These are phyloP conservation scores for Sebastes goodei DNA, from an alignment of 2,797 vertebrate species.

Conservation along the genomic window DNA sequence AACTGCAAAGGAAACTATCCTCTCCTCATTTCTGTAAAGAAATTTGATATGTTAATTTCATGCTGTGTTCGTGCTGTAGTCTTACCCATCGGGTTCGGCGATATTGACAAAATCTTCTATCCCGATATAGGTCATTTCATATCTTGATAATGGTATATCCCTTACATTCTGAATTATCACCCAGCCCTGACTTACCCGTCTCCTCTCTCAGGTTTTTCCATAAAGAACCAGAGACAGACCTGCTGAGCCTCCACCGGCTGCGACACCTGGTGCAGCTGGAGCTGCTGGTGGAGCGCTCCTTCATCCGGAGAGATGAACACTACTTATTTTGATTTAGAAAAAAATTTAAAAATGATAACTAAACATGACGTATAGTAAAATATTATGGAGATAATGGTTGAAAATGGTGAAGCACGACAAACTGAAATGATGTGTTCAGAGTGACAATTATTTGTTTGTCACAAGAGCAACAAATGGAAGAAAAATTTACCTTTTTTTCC, in stretches of 20 bases:
- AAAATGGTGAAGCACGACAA: neutral
- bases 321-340: neutral
- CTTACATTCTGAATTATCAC: no score
- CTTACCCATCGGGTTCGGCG: no score
- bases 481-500: neutral
- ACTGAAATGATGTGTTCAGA: neutral
- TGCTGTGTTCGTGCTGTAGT: no score
- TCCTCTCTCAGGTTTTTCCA: slow-evolving; percentile 60
- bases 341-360: neutral
- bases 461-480: neutral
- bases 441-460: neutral
- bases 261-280: slow-evolving; percentile 67
- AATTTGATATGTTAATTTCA: no score
- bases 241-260: slow-evolving; percentile 71
- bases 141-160: no score
- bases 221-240: slow-evolving; percentile 69
- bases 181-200: no score
- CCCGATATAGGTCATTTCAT: no score
- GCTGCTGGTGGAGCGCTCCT: slow-evolving; percentile 71
- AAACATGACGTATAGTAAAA: slow-evolving; percentile 3
- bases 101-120: no score
- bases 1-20: no score
- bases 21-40: no score
- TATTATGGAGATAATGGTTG: neutral
- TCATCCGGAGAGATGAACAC: slow-evolving; percentile 52